Percentiles rank a stretch among this genome's conserved stretches.
Evolutionary conservation across 2,797 vertebrate species (phyloP).

Genomic region (Serranus cabrilla): DNA sequence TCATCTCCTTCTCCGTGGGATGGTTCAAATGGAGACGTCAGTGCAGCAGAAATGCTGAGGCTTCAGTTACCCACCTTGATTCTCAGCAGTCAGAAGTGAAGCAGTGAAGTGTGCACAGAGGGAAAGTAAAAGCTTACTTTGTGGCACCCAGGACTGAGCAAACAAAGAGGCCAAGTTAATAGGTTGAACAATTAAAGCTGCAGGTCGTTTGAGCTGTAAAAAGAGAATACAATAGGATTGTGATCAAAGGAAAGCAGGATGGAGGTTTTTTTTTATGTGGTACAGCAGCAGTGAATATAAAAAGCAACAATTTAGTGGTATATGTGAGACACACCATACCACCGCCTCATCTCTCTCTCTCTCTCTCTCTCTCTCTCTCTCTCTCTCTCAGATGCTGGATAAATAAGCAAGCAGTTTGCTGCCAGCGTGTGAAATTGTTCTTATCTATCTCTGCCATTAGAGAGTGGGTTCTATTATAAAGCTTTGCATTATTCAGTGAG

Average conservation of each 20-base stretch:
- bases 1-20: constrained; percentile 37
- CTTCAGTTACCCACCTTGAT: constrained; percentile 36
- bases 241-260: constrained; percentile 25
- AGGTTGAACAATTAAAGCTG: constrained; percentile 21
- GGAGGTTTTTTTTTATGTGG: background rate
- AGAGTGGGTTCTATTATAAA: constrained; percentile 83
- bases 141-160: constrained; percentile 31
- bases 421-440: constrained; percentile 78
- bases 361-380: constrained; percentile 1
- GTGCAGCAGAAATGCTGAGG: constrained; percentile 22
- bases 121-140: constrained; percentile 27
- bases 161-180: constrained; percentile 30
- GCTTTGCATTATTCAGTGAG: constrained; percentile 85
- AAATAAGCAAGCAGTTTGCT: constrained; percentile 71
- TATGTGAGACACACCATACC: background rate
- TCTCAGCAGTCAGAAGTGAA: constrained; percentile 34
- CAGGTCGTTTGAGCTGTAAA: constrained; percentile 12
- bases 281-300: background rate
- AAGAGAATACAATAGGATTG: background rate
- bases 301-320: background rate
- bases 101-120: constrained; percentile 25
- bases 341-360: constrained; percentile 16
- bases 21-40: constrained; percentile 53
- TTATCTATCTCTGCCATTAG: constrained; percentile 85
- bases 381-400: constrained; percentile 60